Base-by-base conservation (phyloP, 2,888 invertebrate genomes). In the Argynnis bischoffii region DNA sequence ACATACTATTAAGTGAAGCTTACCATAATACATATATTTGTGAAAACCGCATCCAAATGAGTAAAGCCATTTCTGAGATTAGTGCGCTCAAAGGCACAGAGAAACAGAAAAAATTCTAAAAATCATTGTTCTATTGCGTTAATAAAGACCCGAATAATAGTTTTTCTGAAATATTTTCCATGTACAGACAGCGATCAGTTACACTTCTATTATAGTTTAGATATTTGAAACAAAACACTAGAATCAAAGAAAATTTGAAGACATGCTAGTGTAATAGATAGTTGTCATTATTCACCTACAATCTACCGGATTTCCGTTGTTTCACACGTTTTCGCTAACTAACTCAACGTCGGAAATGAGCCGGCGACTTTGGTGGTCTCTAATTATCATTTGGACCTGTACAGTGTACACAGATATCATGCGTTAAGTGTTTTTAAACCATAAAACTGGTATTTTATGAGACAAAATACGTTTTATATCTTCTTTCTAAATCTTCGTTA, bases 321-420 rank as follows among this genome's bases (percentile, higher is more conserved):
- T 71, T 69, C 53, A 67, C 67, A 69, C 63, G 54, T 71, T 66
- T 64, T 64, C 65, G 65, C 69, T 71, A 71, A 71, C 67, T 31
- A 64, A 64, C 21, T 46, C 41, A 63, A 56, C 18, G 57, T 57
- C 48, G 55, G 63, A 65, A 69, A 61, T 56, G 69, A 72, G 72
- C 66, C 60, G 73, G 72, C 90, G 72, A 78, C 89, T 79, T 81
- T 77, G 91, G 91, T 91, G 91, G 91, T 90, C 91, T 79, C 74
- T 85, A 87, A 90, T 90, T 90, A 90, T 81, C 83, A 86, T 85
- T 81, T 78, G 71, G 77, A 79, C 50, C 35, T 61, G 79, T 77
- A 81, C 77, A 80, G 74, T 31, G 59, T 48, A 59, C 31, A 57
- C 26, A 8, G 35, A 73, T 78, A 81, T 79, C 75, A 74, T 72